Evolutionary conservation across 1,140 invertebrate species (phyloP), one percentile per base, ranked within the genome.

Genomic region (Macrosteles quadrilineatus): DNA sequence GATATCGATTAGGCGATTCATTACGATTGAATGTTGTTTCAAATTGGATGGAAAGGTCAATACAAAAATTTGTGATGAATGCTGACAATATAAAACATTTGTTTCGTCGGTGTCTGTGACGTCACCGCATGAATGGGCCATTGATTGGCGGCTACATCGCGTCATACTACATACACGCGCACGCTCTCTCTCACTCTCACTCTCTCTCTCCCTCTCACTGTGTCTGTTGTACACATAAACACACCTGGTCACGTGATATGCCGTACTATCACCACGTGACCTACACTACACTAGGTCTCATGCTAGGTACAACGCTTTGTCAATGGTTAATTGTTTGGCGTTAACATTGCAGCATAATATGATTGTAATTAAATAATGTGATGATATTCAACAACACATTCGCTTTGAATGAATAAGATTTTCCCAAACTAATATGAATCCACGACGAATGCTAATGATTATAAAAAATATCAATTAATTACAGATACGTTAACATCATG

Each of bases 31-130:
- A 50, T 50, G 47, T 50, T 50, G 47, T 50, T 50, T n/a, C 14
- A 17, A 19, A 50, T 50, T 17, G 47, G 47, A 50, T 21, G 21
- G 47, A 21, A 50, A 50, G 47, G 47, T 50, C 47, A 50, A 50
- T 50, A 50, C n/a, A 50, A 50, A n/a, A 50, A 50, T 50, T 50
- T 4, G 47, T 50, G 47, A 50, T 50, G 47, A n/a, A 50, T 50
- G n/a, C 47, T 50, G 47, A 50, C 47, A 50, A 14, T 50, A 19
- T 50, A 50, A 50, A 50, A 50, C 47, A 21, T 50, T 50, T 50
- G 47, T 50, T 50, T 19, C 47, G n/a, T 50, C 47, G 47, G 47
- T n/a, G n/a, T 4, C 6, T 17, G 47, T 21, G 14, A 50, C 47
- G 47, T 50, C 47, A 50, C n/a, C 47, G 47, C 14, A 50, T 50